A percentile compares a stretch with the other conserved stretches of the same genome.
These are phyloP conservation scores for Odobenus rosmarus DNA, from an alignment of 2,113 vertebrate genomes.

Conservation along the genomic window DNA sequence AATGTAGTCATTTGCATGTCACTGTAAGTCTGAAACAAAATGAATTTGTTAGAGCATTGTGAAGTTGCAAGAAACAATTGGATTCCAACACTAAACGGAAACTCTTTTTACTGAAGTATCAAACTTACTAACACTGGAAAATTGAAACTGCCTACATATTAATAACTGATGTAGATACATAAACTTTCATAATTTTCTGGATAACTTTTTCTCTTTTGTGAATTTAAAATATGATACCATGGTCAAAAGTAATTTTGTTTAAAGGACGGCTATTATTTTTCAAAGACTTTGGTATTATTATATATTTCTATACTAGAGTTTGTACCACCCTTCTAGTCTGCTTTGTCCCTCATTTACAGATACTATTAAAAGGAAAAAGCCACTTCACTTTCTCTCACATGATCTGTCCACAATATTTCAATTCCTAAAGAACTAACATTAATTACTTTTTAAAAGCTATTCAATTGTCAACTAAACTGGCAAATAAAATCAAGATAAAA, in stretches of 20 bases:
- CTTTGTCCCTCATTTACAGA: neutral
- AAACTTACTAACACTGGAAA: neutral
- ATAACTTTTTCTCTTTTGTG: neutral
- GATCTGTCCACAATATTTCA: slow-evolving; percentile 4
- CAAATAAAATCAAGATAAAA: slow-evolving; percentile 40
- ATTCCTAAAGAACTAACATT: slow-evolving; percentile 1
- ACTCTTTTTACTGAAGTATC: neutral
- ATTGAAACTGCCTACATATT: neutral
- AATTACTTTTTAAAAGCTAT: slow-evolving; percentile 47
- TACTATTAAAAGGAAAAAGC: neutral
- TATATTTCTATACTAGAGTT: neutral
- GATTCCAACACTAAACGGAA: neutral
- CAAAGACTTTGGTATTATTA: neutral
- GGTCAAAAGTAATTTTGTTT: neutral
- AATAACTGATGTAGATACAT: neutral
- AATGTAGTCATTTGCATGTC: neutral
- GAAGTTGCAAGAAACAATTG: neutral
- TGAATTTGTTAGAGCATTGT: neutral
- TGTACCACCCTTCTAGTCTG: neutral
- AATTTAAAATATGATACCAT: neutral
- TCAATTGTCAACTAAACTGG: slow-evolving; percentile 13
- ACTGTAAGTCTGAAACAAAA: neutral
- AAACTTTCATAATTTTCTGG: slow-evolving; percentile 1
- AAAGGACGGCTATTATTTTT: neutral
- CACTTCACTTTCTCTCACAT: neutral